Percentiles rank a stretch among this genome's conserved stretches.
Evolutionary conservation across 2,888 invertebrate species (phyloP).

Genomic region (Mesorhabditis sp.): DNA sequence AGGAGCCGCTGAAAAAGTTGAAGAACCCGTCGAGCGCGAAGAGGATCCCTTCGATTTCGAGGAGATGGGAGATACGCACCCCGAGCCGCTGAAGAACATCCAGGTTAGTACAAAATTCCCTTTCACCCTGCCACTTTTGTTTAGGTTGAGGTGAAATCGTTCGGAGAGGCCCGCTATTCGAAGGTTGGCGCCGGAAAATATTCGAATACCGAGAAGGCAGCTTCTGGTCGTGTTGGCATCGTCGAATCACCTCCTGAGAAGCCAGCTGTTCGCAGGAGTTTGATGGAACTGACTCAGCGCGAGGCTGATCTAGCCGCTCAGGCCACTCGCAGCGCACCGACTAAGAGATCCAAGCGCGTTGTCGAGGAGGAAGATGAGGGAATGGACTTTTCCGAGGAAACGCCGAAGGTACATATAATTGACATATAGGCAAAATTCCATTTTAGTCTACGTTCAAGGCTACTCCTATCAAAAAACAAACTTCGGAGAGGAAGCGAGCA

Average conservation of each 20-base stretch:
- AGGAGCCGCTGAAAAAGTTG: neutral
- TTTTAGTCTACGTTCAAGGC: neutral
- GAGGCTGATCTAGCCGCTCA: neutral
- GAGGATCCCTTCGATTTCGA: conserved; percentile 51
- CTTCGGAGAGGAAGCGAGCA: neutral
- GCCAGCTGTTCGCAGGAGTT: neutral
- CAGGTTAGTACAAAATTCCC: conserved; percentile 22
- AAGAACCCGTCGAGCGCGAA: conserved; percentile 10
- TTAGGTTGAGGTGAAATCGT: conserved; percentile 41
- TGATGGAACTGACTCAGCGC: neutral
- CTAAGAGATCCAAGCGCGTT: neutral
- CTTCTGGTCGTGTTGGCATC: conserved; percentile 24
- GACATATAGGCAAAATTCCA: no score
- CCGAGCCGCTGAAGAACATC: conserved; percentile 48
- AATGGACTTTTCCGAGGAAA: conserved; percentile 7
- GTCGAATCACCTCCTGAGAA: neutral
- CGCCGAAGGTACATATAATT: neutral
- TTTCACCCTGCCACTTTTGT: conserved; percentile 10
- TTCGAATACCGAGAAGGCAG: conserved; percentile 38
- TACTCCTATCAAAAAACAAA: conserved; percentile 20
- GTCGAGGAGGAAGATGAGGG: neutral
- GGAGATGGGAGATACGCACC: conserved; percentile 42
- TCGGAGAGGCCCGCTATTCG: conserved; percentile 40
- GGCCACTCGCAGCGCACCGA: neutral
- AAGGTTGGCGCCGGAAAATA: conserved; percentile 30